These are phyloP conservation scores for Hexactinellida sp. DNA, from an alignment of 37 sponge, comb jelly and placozoan species.

Conservation along the genomic window DNA sequence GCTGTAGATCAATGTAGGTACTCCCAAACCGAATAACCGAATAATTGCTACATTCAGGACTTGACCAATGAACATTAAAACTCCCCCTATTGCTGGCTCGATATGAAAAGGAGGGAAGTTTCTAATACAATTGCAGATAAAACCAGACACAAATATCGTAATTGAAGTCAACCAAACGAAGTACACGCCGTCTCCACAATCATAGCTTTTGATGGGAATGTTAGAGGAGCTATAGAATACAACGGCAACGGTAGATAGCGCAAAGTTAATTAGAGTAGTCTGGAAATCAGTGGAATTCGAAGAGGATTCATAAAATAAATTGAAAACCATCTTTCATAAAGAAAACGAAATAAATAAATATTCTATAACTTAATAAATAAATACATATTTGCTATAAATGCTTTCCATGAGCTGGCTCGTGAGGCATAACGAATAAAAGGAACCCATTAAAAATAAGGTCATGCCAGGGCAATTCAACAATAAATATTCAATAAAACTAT, in stretches of 20 bases:
- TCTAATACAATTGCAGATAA: not conserved
- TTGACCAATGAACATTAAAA: constrained; percentile 10
- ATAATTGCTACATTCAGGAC: not conserved
- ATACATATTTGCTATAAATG: not conserved
- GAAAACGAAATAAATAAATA: not conserved
- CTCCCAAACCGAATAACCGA: not conserved
- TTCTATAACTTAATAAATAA: not conserved
- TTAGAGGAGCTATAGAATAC: constrained; percentile 4
- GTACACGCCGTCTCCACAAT: not conserved
- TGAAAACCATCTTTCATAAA: not conserved
- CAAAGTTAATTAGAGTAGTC: not conserved
- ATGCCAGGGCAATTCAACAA: too few relatives aligned
- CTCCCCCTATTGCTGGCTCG: not conserved
- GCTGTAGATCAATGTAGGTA: not conserved
- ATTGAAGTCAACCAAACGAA: not conserved
- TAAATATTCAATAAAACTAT: too few relatives aligned
- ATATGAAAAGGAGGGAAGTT: not conserved
- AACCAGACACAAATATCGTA: not conserved
- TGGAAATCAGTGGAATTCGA: not conserved
- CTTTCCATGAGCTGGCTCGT: not conserved
- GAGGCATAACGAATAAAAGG: too few relatives aligned
- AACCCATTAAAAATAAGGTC: too few relatives aligned
- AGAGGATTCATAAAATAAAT: not conserved
- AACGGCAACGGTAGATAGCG: not conserved
- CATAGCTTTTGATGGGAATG: not conserved